A percentile compares a stretch with the other conserved stretches of the same genome.
These are phyloP conservation scores for Calephelis virginiensis DNA, from an alignment of 1,140 invertebrate genomes.

Conservation along the genomic window DNA sequence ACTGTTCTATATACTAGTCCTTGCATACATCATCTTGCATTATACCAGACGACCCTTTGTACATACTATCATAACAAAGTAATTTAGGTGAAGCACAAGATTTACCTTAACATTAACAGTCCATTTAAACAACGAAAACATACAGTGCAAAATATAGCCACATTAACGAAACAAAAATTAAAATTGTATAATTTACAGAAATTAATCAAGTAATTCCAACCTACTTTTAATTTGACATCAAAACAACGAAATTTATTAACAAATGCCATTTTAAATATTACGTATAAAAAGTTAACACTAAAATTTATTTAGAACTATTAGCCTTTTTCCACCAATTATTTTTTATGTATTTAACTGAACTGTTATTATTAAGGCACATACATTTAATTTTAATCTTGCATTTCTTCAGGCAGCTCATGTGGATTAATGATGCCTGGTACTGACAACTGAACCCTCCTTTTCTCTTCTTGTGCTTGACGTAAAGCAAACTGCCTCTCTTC, in stretches of 20 bases:
- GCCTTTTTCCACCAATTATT: not conserved
- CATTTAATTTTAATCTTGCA: conserved; percentile 90
- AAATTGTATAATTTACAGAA: too few relatives aligned
- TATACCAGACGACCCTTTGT: conserved; percentile 63
- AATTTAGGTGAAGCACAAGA: conserved; percentile 62
- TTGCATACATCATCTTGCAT: conserved; percentile 72
- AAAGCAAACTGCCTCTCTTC: conserved; percentile 96
- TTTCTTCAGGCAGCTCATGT: conserved; percentile 97
- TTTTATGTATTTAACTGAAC: conserved; percentile 49
- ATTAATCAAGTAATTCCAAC: too few relatives aligned
- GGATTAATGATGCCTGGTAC: conserved; percentile 98
- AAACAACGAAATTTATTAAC: conserved; percentile 10
- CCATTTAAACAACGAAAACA: conserved; percentile 37
- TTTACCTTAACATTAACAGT: conserved; percentile 58
- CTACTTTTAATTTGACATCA: conserved; percentile 9
- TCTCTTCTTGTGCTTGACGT: conserved; percentile 94
- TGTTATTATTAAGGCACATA: conserved; percentile 54
- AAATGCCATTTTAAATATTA: not conserved
- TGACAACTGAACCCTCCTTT: conserved; percentile 93
- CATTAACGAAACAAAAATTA: not conserved
- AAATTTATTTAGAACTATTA: conserved; percentile 1
- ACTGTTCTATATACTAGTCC: conserved; percentile 51
- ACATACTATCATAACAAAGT: conserved; percentile 68
- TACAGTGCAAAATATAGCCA: conserved; percentile 12
- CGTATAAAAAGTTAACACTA: not conserved